Percentiles rank a stretch among this genome's conserved stretches.
phyloP scores from a whole-genome alignment of 2,888 invertebrate species.

The Eumacrocentrus americanus region DNA sequence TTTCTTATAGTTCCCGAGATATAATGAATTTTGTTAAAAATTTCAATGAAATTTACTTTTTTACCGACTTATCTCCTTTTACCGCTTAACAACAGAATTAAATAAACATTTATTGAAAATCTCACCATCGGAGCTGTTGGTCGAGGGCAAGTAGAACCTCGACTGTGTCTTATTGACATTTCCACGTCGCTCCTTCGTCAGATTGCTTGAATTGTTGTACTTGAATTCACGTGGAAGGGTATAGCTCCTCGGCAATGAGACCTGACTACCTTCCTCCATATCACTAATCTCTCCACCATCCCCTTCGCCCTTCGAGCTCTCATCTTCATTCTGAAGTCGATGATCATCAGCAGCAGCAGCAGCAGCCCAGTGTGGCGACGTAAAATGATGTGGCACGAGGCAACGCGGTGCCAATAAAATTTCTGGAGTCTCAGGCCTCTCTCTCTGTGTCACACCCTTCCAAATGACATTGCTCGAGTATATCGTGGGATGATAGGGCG shows the following conservation, averaged over 20 bases:
- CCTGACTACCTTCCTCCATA: constrained; percentile 64
- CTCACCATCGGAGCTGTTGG: constrained; percentile 84
- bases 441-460: constrained; percentile 54
- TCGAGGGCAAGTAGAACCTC: constrained; percentile 74
- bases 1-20: too few species aligned
- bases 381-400: constrained; percentile 50
- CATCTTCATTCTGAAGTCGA: constrained; percentile 40
- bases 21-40: too few species aligned
- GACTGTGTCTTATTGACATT: constrained; percentile 65
- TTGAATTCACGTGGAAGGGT: constrained; percentile 86
- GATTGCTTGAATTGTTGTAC: constrained; percentile 63
- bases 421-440: constrained; percentile 76
- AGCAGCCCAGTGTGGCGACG: constrained; percentile 54
- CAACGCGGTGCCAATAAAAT: constrained; percentile 76
- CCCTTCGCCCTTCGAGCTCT: constrained; percentile 41
- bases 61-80: too few species aligned
- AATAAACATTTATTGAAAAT: constrained; percentile 19
- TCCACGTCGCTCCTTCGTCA: constrained; percentile 64
- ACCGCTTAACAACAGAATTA: neutral
- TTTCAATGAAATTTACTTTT: too few species aligned
- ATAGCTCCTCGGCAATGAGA: constrained; percentile 83
- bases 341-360: constrained; percentile 39
- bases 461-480: constrained; percentile 50
- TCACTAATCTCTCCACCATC: constrained; percentile 56
- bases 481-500: constrained; percentile 50